A percentile compares a stretch with the other conserved stretches of the same genome.
These are phyloP conservation scores for Periophthalmus modestus DNA, from an alignment of 2,113 vertebrate species.

Conservation along the genomic window DNA sequence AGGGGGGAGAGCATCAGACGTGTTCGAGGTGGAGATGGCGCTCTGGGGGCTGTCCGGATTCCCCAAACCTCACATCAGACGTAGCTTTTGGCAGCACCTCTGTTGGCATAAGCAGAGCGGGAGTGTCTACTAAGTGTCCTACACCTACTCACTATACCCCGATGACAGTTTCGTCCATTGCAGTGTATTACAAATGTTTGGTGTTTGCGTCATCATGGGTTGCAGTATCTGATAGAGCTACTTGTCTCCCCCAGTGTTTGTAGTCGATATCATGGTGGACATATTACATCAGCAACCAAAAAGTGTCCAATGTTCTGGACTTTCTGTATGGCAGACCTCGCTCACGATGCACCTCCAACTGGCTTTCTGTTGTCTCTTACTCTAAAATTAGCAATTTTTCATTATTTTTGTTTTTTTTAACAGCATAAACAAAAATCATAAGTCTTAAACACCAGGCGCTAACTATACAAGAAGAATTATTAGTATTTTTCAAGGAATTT, in stretches of 20 bases:
- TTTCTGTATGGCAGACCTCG: too few species aligned
- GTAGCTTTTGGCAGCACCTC: slow-evolving; percentile 77
- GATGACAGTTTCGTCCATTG: slow-evolving; percentile 65
- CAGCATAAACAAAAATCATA: too few species aligned
- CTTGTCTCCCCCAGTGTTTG: not conserved
- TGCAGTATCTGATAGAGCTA: not conserved
- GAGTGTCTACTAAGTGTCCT: slow-evolving; percentile 69
- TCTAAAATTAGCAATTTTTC: too few species aligned
- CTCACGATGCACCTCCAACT: too few species aligned
- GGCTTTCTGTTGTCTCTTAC: too few species aligned
- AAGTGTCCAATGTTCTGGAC: too few species aligned
- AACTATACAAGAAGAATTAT: too few species aligned
- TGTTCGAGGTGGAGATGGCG: slow-evolving; percentile 60
- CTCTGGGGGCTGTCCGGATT: slow-evolving; percentile 80
- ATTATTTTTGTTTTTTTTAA: too few species aligned
- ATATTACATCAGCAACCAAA: not conserved
- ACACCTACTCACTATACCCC: slow-evolving; percentile 54
- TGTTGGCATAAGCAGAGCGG: slow-evolving; percentile 77
- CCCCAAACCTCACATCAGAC: slow-evolving; percentile 72
- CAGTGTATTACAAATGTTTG: not conserved
- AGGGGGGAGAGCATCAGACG: slow-evolving; percentile 30
- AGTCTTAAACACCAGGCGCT: too few species aligned
- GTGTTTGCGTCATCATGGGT: not conserved
- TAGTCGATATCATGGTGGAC: not conserved
- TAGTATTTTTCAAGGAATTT: too few species aligned